Percentiles rank a stretch among this genome's conserved stretches.
Conservation (phyloP, 2,113 vertebrate genomes). For the Spheniscus mendiculus region DNA sequence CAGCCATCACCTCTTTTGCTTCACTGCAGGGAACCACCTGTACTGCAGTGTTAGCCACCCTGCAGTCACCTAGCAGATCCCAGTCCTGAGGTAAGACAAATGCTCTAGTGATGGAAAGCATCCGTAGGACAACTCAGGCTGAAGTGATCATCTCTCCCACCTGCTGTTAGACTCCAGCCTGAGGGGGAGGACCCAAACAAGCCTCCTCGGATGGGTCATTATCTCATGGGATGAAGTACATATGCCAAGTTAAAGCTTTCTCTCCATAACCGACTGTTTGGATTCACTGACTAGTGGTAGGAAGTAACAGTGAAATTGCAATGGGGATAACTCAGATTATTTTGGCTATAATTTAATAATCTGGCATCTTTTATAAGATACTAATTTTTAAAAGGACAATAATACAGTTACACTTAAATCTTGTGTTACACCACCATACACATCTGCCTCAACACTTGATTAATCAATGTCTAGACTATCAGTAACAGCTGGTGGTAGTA, state of each 20-base stretch:
- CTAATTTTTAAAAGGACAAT: background rate
- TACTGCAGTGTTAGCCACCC: background rate
- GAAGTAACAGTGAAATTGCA: background rate
- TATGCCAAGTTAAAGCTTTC: background rate
- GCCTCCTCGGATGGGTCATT: background rate
- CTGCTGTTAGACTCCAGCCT: background rate
- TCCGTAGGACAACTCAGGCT: background rate
- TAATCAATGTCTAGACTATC: background rate
- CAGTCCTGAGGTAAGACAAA: background rate
- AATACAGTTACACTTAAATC: background rate
- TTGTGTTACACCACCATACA: background rate
- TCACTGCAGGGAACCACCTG: background rate
- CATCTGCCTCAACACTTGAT: background rate
- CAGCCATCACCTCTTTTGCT: background rate
- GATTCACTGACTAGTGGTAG: background rate
- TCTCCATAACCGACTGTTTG: background rate
- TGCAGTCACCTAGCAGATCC: background rate
- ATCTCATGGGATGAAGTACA: background rate
- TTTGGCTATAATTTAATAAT: background rate
- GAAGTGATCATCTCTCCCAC: background rate
- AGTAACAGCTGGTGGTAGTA: background rate
- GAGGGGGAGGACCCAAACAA: background rate
- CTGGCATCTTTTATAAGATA: background rate
- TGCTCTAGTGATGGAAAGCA: background rate
- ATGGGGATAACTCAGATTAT: background rate